phyloP scores from a whole-genome alignment of 2,888 invertebrate genomes.

The Idaea biselata region DNA sequence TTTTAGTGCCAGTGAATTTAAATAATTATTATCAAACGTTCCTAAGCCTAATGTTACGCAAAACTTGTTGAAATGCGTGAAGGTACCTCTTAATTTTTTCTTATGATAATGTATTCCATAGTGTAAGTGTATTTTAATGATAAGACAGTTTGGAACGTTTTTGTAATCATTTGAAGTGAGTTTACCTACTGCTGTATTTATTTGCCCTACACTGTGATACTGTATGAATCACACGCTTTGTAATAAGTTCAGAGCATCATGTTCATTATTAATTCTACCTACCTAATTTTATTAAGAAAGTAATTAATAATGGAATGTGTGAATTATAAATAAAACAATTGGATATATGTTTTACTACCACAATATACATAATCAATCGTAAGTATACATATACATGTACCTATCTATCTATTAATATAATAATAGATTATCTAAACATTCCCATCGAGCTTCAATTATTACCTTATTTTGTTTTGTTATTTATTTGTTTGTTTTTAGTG shows the following conservation, averaged over 20 bases:
- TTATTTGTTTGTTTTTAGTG: conserved; percentile 17
- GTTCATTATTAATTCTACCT: conserved; percentile 42
- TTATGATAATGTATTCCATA: conserved; percentile 47
- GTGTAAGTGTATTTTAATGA: conserved; percentile 1
- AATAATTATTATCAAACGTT: too few relatives aligned
- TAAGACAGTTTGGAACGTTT: conserved; percentile 6
- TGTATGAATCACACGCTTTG: conserved; percentile 51
- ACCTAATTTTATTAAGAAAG: too few relatives aligned
- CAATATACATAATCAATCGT: not conserved
- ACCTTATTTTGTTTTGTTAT: conserved; percentile 36
- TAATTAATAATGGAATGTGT: not conserved
- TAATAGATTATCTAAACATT: conserved; percentile 22
- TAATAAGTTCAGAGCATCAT: conserved; percentile 45
- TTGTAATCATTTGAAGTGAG: conserved; percentile 3
- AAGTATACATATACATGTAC: not conserved
- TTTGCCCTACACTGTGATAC: conserved; percentile 54
- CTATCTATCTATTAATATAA: not conserved
- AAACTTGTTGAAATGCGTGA: too few relatives aligned
- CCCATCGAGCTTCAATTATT: conserved; percentile 58
- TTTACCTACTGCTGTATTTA: conserved; percentile 40
- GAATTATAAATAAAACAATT: not conserved
- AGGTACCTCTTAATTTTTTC: conserved; percentile 17
- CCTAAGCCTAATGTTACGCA: too few relatives aligned
- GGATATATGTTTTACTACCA: not conserved
- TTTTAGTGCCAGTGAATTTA: too few relatives aligned